These are phyloP conservation scores for Oreochromis mossambicus DNA, from an alignment of 2,797 vertebrate genomes.

Conservation along the genomic window DNA sequence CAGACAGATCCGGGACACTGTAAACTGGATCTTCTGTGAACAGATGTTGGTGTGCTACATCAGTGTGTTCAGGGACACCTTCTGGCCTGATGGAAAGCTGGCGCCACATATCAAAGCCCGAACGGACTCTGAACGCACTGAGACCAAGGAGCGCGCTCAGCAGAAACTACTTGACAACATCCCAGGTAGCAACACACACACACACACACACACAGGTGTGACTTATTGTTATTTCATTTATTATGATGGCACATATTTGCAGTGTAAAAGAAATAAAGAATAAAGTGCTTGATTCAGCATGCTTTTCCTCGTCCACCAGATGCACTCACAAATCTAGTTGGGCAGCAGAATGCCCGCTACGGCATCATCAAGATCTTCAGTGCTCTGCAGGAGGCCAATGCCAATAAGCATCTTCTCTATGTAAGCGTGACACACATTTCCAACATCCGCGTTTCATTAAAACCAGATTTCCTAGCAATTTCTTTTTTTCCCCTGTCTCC, in stretches of 20 bases:
- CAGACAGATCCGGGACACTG: conserved; percentile 97
- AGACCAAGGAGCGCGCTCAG: conserved; percentile 91
- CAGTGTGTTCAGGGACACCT: conserved; percentile 89
- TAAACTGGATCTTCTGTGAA: conserved; percentile 97
- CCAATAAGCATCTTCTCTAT: conserved; percentile 97
- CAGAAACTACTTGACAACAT: conserved; percentile 98
- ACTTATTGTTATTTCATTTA: not conserved
- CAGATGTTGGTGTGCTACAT: conserved; percentile 96
- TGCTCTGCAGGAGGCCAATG: conserved; percentile 90
- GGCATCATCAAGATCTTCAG: conserved; percentile 98
- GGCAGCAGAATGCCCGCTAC: conserved; percentile 95
- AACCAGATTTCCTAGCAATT: not conserved
- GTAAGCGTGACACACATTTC: conserved; percentile 77
- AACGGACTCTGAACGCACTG: conserved; percentile 80
- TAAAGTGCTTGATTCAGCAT: not conserved
- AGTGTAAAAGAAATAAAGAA: not conserved
- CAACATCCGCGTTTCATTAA: not conserved
- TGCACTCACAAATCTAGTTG: conserved; percentile 93
- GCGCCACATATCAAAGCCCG: conserved; percentile 78
- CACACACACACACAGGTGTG: too few species aligned
- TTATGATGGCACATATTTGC: not conserved
- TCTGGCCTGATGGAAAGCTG: conserved; percentile 92
- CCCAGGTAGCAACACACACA: conserved; percentile 80
- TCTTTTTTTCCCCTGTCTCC: not conserved
- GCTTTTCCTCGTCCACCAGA: conserved; percentile 70